Conservation (phyloP, 2,888 invertebrate species). For the Parnassius apollo region DNA sequence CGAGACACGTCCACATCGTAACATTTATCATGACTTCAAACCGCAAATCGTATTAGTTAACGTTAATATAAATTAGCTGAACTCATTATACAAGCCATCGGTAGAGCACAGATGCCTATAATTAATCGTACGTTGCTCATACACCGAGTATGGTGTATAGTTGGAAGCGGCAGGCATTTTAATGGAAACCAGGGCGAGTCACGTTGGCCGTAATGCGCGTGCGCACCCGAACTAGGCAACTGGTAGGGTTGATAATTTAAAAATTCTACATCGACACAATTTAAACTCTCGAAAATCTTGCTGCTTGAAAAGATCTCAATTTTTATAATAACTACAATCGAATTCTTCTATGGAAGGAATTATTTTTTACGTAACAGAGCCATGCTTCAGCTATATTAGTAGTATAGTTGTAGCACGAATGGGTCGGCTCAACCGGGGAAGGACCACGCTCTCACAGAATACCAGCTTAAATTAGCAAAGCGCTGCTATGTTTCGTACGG, state of each 20-base stretch:
- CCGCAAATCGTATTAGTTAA: conserved; percentile 28
- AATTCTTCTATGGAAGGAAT: too few species aligned
- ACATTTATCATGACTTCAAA: conserved; percentile 24
- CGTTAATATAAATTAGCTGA: conserved; percentile 25
- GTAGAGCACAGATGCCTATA: conserved; percentile 25
- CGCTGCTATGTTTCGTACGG: too few species aligned
- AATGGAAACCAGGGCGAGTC: conserved; percentile 67
- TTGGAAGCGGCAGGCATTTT: conserved; percentile 66
- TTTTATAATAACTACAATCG: too few species aligned
- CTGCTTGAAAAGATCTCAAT: too few species aligned
- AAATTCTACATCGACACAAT: not conserved
- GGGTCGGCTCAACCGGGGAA: too few species aligned
- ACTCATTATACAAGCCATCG: conserved; percentile 25
- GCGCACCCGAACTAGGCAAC: conserved; percentile 55
- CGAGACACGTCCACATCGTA: conserved; percentile 1
- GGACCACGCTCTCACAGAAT: too few species aligned
- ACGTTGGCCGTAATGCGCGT: conserved; percentile 54
- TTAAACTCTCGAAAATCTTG: too few species aligned
- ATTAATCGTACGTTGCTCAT: conserved; percentile 29
- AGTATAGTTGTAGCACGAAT: too few species aligned
- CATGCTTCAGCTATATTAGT: too few species aligned
- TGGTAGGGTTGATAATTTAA: conserved; percentile 37
- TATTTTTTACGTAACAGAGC: too few species aligned
- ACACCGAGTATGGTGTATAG: conserved; percentile 33
- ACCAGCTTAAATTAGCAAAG: too few species aligned